Evolutionary conservation across 2,797 vertebrate species (phyloP), one percentile per base, ranked within the genome.

Genomic region (Xenops minutus): DNA sequence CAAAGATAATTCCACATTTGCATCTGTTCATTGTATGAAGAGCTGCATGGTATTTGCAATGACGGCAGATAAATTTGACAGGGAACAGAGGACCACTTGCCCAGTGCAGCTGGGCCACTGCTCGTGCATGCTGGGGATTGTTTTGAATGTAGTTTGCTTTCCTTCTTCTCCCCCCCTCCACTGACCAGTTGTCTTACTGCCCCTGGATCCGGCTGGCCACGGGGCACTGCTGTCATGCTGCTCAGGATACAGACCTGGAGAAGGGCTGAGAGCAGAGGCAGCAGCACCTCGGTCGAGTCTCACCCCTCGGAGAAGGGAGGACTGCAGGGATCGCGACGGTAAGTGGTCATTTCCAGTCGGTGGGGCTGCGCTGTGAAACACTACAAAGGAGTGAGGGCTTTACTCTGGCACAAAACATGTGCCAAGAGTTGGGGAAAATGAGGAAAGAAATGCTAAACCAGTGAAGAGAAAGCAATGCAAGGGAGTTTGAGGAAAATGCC

Each of bases 271-370:
- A 27, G 44, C 0, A 63, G 46, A 18, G 75, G 61, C 36, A 83
- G 78, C 52, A 68, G 68, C 61, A 51, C n/a, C 75, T 67, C 32
- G 2, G 30, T 2, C 0, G 0, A 41, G 55, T 41, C n/a, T 80
- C 79, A 67, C 8, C 34, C 76, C 41, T 27, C 0, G 1, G 26
- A 78, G 43, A 23, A 72, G n/a, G 54, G 10, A 77, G n/a, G 4
- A 11, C 24, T 44, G 32, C 0, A 1, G 29, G 76, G 68, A 54
- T n/a, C 0, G 0, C 1, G 1, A 34, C 0, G 3, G 29, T 58
- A 52, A 49, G 49, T 0, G 1, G 18, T 9, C 26, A 21, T 43
- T 61, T 58, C 76, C 77, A 64, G n/a, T 8, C 15, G 1, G 48
- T 0, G 23, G 39, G 52, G 29, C 34, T 44, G 52, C 41, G 24